Percentiles rank a stretch among this genome's conserved stretches.
Conservation (phyloP, 1,140 invertebrate species). For the Penaeus chinensis region DNA sequence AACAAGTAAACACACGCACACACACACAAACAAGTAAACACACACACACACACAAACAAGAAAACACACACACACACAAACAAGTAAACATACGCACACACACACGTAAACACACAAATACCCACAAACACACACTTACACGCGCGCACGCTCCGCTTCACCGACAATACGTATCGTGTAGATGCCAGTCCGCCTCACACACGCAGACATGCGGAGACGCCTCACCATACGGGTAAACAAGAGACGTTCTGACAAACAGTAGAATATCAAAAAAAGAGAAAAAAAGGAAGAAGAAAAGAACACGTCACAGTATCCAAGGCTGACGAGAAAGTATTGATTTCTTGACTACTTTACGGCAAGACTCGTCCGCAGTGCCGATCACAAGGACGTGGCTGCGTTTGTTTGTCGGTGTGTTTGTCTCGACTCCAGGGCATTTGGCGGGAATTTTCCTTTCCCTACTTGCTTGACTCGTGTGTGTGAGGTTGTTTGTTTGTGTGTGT, state of each 20-base stretch:
- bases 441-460: no score
- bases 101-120: slow-evolving; percentile 13
- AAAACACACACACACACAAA: neutral
- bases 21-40: no score
- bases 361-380: slow-evolving; percentile 31
- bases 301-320: slow-evolving; percentile 19
- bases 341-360: slow-evolving; percentile 22
- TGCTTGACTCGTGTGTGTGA: no score
- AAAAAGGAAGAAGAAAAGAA: neutral
- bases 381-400: slow-evolving; percentile 12
- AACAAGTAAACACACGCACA: no score
- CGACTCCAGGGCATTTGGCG: no score
- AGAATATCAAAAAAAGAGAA: neutral
- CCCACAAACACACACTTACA: slow-evolving; percentile 5
- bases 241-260: no score
- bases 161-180: neutral
- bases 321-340: slow-evolving; percentile 38
- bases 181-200: no score
- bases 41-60: neutral
- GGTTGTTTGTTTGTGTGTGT: no score
- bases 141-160: neutral
- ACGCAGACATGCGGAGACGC: no score
- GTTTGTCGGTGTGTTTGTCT: neutral
- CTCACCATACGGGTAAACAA: no score
- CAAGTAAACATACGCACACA: neutral